Base-by-base conservation (phyloP, 2,888 invertebrate genomes). In the Orgyia antiqua region DNA sequence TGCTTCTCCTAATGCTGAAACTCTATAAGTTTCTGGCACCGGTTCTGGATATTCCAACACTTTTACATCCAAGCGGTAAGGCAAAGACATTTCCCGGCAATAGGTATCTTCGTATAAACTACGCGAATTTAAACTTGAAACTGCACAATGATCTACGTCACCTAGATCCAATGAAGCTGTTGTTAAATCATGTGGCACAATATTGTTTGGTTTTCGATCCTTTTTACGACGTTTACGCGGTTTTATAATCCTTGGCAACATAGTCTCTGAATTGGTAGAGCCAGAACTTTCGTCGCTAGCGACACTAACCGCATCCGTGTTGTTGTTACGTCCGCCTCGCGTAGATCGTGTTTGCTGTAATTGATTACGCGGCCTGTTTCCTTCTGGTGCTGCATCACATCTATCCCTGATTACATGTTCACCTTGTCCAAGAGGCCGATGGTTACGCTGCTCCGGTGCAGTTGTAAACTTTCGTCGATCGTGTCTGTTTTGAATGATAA, bases 191-290 rank as follows among this genome's bases (percentile, higher is more conserved):
- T 86, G 86, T 44, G 80, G 68, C 53, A 67, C 67, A 33, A 87
- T 86, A 52, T 84, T 88, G 46, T 88, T 83, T 18, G 94, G 93
- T 76, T 94, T 94, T 51, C 94, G 88, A 68, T 95, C 95, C 77
- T 95, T 96, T 90, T 95, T 96, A 67, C 95, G 91, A 29, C 96
- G 89, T 69, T 96, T 96, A 28, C 96, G 87, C 4, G 95, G 95
- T 72, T 96, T 96, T 58, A 96, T 95, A 45, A 96, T 95, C 52
- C 96, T 89, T 45, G 95, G 95, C 62, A 95, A 80, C 78, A 93
- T 93, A 45, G 92, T 93, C 65, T 94, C 94, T 6, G 92, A 87
- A 58, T 87, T 86, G 24, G 77, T 80, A 24, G 87, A 87, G 36
- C 90, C 90, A 51, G 92, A 92, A 77, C 93, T 92, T 79, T 93